phyloP scores from a whole-genome alignment of 2,113 vertebrate species.

The Vulpes lagopus region DNA sequence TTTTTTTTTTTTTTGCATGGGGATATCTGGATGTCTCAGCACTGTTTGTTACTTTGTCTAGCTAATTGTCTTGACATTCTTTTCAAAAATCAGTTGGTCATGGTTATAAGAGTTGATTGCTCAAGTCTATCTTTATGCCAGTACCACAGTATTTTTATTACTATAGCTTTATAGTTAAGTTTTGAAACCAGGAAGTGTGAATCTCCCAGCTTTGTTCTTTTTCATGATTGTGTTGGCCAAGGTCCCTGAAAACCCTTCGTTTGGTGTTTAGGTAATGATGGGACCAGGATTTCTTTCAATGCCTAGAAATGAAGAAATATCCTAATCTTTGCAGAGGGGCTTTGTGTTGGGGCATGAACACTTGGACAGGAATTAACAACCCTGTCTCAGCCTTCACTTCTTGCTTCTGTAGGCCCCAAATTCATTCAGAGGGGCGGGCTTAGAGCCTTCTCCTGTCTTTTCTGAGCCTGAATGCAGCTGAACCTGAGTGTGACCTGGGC shows the following conservation, averaged over 20 bases:
- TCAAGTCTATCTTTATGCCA: neutral
- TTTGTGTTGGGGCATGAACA: neutral
- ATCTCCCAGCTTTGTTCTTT: neutral
- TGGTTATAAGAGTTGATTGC: neutral
- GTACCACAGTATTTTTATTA: neutral
- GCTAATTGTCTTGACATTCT: neutral
- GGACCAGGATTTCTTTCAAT: neutral
- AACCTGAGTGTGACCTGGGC: neutral
- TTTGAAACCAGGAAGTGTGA: neutral
- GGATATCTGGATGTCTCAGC: neutral
- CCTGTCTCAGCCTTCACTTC: neutral
- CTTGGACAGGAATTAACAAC: neutral
- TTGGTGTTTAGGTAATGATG: constrained; percentile 12
- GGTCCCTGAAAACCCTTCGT: neutral
- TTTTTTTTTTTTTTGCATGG: neutral
- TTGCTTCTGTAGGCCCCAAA: neutral
- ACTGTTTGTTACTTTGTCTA: neutral
- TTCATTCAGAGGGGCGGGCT: neutral
- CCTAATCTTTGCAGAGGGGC: neutral
- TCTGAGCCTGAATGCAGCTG: neutral
- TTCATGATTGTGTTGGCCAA: neutral
- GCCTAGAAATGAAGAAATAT: neutral
- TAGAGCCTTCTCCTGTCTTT: neutral
- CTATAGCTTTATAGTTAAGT: neutral
- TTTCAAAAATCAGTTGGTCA: neutral